Conservation (phyloP, 2,113 vertebrate genomes). For the Stictonetta naevosa region DNA sequence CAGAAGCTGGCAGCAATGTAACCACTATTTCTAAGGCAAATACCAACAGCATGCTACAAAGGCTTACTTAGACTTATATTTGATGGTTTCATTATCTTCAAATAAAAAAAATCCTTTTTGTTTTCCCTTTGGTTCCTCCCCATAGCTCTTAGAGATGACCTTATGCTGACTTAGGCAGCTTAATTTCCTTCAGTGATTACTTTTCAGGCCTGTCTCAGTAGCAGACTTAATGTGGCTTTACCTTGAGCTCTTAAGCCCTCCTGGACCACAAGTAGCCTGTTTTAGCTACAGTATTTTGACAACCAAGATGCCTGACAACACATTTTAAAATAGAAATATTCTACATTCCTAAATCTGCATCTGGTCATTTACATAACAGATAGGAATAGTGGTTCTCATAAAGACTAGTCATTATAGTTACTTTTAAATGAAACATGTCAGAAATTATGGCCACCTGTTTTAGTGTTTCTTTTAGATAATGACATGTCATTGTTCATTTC, state of each 20-base stretch:
- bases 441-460: background rate
- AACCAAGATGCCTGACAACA: background rate
- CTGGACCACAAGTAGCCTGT: background rate
- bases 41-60: background rate
- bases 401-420: background rate
- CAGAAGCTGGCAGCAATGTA: background rate
- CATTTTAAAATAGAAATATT: background rate
- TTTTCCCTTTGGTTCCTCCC: background rate
- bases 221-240: background rate
- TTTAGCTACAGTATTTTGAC: background rate
- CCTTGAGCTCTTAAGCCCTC: background rate
- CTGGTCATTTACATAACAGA: background rate
- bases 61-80: background rate
- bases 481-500: background rate
- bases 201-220: background rate
- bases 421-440: background rate
- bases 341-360: background rate
- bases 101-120: background rate
- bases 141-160: background rate
- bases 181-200: background rate
- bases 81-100: background rate
- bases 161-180: background rate
- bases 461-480: background rate
- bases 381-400: background rate
- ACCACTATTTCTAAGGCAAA: background rate